Conservation (phyloP, 1,140 invertebrate genomes). For the Physella acuta region DNA sequence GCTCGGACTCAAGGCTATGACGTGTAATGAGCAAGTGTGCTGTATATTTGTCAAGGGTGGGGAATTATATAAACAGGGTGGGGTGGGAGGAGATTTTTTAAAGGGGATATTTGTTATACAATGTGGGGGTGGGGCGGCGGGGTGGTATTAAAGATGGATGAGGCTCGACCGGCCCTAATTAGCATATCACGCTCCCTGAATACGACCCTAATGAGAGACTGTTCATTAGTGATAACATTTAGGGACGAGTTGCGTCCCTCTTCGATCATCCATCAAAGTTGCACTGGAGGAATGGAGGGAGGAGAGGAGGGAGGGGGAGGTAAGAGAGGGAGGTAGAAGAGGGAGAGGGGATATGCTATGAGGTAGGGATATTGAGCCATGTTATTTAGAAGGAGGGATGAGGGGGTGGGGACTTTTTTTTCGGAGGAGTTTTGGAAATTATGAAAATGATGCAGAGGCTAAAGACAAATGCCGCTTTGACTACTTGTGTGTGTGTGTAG, state of each 20-base stretch:
- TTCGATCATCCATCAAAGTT: background rate
- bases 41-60: background rate
- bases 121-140: background rate
- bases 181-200: conserved; percentile 12
- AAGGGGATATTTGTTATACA: background rate
- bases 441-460: no score
- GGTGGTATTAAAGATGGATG: conserved; percentile 9
- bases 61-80: background rate
- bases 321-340: no score
- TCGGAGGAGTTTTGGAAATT: no score
- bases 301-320: background rate
- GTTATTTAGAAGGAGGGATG: no score
- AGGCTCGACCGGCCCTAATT: background rate
- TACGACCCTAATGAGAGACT: conserved; percentile 5
- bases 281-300: background rate
- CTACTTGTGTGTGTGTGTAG: no score
- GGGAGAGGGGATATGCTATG: no score
- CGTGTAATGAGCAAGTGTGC: background rate
- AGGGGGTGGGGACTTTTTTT: no score
- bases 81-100: background rate
- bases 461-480: no score
- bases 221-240: conserved; percentile 3
- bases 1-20: background rate
- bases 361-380: no score
- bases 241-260: background rate